Percentiles rank a stretch among this genome's conserved stretches.
Evolutionary conservation across 2,113 vertebrate species (phyloP).

Genomic region (Loxodonta africana): DNA sequence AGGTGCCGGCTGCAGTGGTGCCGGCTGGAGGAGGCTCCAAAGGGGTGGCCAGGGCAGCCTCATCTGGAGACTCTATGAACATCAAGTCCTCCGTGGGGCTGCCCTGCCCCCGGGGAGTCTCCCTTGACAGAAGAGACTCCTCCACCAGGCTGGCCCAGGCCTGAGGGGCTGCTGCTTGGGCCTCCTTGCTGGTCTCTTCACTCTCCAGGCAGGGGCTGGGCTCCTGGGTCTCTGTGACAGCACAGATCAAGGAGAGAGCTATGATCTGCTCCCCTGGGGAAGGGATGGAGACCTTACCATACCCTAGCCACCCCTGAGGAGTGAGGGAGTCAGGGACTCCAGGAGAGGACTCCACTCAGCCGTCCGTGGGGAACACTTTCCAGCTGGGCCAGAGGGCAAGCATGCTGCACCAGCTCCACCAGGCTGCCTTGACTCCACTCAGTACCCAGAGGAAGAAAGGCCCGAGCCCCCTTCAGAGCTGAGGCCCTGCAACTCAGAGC

Average conservation of each 20-base stretch:
- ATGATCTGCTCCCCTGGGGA: neutral
- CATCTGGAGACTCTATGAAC: constrained; percentile 80
- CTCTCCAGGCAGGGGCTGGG: constrained; percentile 39
- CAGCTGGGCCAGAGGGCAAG: neutral
- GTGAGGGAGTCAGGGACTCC: neutral
- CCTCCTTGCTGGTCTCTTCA: constrained; percentile 71
- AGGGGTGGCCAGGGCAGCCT: constrained; percentile 76
- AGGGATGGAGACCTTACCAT: neutral
- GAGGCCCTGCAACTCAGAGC: neutral
- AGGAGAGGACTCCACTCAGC: neutral
- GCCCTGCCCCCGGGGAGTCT: constrained; percentile 63
- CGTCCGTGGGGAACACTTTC: neutral
- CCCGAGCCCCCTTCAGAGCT: neutral
- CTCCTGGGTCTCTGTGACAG: constrained; percentile 74
- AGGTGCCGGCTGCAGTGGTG: constrained; percentile 46
- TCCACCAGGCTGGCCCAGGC: constrained; percentile 80
- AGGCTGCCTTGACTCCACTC: neutral
- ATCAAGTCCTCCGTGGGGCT: constrained; percentile 85
- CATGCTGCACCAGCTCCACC: neutral
- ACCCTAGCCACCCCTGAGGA: neutral
- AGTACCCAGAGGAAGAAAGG: neutral
- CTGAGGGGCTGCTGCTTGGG: constrained; percentile 32
- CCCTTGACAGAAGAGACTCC: constrained; percentile 78
- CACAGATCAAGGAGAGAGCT: neutral
- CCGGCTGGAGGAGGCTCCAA: constrained; percentile 44